Base-by-base conservation (phyloP, 2,888 invertebrate genomes). In the Drosophila putrida region DNA sequence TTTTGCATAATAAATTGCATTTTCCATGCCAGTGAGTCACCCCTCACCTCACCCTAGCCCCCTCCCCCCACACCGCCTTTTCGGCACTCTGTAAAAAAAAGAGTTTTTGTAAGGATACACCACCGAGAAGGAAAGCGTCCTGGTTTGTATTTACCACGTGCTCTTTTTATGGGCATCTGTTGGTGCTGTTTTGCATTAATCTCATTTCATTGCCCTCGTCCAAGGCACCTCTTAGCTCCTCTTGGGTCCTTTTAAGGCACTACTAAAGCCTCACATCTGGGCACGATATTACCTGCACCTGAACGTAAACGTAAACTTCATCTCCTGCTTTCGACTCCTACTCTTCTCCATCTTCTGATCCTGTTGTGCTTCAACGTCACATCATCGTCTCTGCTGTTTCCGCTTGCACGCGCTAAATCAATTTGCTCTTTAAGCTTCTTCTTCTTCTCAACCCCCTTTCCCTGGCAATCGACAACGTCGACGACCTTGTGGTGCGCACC, bases 1-100 rank as follows among this genome's bases (percentile, higher is more conserved):
- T 83, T 87, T 85, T 82, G 80, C 84, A 89, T 90, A 90, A 90
- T 90, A 90, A 90, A 90, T 90, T 90, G 77, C 83, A 90, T 90
- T 90, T 88, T 88, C 90, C 79, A 81, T 82, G 82, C 80, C 87
- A 89, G 69, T 86, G 84, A 78, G 46, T 73, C 55, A 54, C 54
- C 39, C n/a, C 57, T 69, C 11, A n/a, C n/a, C n/a, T n/a, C n/a
- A n/a, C n/a, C n/a, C n/a, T n/a, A n/a, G n/a, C n/a, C n/a, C n/a
- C n/a, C n/a, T n/a, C n/a, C n/a, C n/a, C n/a, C n/a, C n/a, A n/a
- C n/a, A n/a, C n/a, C n/a, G n/a, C 43, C 6, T 39, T 11, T n/a
- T 13, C 15, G 15, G 13, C 36, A 43, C 15, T 33, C 20, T 11
- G 6, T 13, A 44, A 8, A 36, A 28, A 13, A 13, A 31, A 47